Evolutionary conservation across 2,113 vertebrate genomes (phyloP).

Genomic region (Geococcyx californianus): DNA sequence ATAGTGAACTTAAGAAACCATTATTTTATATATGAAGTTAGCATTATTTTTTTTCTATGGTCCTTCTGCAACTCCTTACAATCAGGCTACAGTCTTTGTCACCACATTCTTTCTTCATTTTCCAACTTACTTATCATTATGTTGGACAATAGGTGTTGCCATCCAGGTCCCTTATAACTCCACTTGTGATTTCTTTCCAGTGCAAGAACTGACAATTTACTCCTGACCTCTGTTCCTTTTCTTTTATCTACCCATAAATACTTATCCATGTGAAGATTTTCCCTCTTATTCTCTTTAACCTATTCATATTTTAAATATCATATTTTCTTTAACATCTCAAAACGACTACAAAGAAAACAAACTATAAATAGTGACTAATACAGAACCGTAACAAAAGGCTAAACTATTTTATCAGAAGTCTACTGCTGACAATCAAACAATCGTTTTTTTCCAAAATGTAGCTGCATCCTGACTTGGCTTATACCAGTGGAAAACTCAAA

Average conservation of each 20-base stretch:
- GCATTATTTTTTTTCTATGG: too few species aligned
- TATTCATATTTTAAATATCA: neutral
- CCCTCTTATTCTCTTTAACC: neutral
- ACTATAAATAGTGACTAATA: neutral
- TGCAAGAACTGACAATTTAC: neutral
- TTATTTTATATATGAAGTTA: neutral
- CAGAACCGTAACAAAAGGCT: neutral
- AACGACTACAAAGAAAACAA: neutral
- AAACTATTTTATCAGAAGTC: too few species aligned
- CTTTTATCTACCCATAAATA: neutral
- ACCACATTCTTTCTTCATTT: neutral
- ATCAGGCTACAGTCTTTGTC: neutral
- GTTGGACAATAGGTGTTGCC: rapidly evolving
- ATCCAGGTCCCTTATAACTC: neutral
- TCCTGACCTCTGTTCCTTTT: neutral
- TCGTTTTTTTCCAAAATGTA: neutral
- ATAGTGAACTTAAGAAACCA: neutral
- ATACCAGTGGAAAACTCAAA: neutral
- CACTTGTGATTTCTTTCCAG: neutral
- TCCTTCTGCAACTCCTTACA: neutral
- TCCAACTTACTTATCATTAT: neutral
- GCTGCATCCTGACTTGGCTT: neutral
- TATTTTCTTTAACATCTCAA: neutral
- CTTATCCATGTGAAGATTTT: neutral
- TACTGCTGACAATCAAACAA: too few species aligned